These are phyloP conservation scores for Lagodon rhomboides DNA, from an alignment of 2,797 vertebrate species.

Conservation along the genomic window DNA sequence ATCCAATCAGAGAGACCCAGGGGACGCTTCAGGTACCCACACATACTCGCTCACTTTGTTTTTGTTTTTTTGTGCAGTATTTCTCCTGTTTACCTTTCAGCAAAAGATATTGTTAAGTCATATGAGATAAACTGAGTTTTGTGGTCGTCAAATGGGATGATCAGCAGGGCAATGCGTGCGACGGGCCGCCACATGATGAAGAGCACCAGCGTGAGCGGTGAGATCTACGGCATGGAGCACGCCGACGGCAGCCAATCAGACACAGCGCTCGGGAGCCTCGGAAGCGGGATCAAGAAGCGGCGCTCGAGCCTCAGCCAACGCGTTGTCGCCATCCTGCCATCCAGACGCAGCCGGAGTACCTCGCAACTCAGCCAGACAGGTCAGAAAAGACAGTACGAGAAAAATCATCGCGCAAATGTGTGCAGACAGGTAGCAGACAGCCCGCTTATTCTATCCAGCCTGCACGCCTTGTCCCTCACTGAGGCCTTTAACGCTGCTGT, in stretches of 20 bases:
- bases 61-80: neutral
- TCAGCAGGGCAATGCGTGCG: conserved; percentile 93
- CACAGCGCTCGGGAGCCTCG: conserved; percentile 94
- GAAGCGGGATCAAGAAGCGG: conserved; percentile 93
- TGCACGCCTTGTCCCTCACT: neutral
- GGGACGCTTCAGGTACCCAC: conserved; percentile 92
- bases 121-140: neutral
- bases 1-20: conserved; percentile 97
- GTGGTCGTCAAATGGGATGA: neutral
- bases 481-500: neutral
- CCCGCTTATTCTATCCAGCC: too few species aligned
- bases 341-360: conserved; percentile 95
- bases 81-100: neutral
- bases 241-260: conserved; percentile 98
- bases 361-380: conserved; percentile 98
- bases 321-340: conserved; percentile 93
- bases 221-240: conserved; percentile 96
- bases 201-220: conserved; percentile 97
- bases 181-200: conserved; percentile 94
- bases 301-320: conserved; percentile 97
- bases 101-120: neutral
- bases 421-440: neutral
- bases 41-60: neutral
- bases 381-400: conserved; percentile 60
- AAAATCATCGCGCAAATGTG: neutral